Evolutionary conservation across 2,888 invertebrate genomes (phyloP).

Genomic region (Cheilosia grossa): DNA sequence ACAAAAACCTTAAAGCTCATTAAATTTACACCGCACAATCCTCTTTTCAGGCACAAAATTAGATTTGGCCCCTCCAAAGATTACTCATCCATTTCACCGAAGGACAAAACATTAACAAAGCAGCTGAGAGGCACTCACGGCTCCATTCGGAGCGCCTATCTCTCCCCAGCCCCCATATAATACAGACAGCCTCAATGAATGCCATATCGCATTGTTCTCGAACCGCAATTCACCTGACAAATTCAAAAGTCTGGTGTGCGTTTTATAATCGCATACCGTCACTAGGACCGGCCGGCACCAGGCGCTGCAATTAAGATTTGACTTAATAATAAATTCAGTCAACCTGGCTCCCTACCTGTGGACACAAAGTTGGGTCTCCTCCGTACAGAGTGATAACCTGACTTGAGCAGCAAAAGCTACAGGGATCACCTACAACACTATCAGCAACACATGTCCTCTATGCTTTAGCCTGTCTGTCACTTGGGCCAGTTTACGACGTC

Average conservation of each 20-base stretch:
- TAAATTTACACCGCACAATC: slow-evolving; percentile 8
- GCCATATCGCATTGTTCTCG: slow-evolving; percentile 47
- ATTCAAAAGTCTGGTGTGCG: slow-evolving; percentile 48
- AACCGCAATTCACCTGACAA: slow-evolving; percentile 64
- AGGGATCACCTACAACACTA: slow-evolving; percentile 47
- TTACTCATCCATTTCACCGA: slow-evolving; percentile 17
- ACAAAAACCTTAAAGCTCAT: slow-evolving; percentile 19
- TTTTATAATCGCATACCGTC: slow-evolving; percentile 49
- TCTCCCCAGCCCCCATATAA: neutral
- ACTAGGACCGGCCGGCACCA: slow-evolving; percentile 5
- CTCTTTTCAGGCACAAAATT: slow-evolving; percentile 28
- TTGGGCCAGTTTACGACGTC: slow-evolving; percentile 47
- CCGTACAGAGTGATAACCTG: slow-evolving; percentile 34
- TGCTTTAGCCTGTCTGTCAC: slow-evolving; percentile 39
- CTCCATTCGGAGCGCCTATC: slow-evolving; percentile 24
- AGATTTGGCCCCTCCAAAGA: slow-evolving; percentile 19
- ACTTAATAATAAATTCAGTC: slow-evolving; percentile 70
- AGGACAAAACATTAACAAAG: slow-evolving; percentile 33
- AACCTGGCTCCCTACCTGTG: slow-evolving; percentile 5
- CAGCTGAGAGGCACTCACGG: slow-evolving; percentile 8
- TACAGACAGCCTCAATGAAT: slow-evolving; percentile 35
- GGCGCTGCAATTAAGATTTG: slow-evolving; percentile 68
- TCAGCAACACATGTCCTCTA: slow-evolving; percentile 52
- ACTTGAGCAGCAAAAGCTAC: slow-evolving; percentile 40
- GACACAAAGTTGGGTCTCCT: neutral